These are phyloP conservation scores for Galbula dea DNA, from an alignment of 2,113 vertebrate genomes.

Conservation along the genomic window DNA sequence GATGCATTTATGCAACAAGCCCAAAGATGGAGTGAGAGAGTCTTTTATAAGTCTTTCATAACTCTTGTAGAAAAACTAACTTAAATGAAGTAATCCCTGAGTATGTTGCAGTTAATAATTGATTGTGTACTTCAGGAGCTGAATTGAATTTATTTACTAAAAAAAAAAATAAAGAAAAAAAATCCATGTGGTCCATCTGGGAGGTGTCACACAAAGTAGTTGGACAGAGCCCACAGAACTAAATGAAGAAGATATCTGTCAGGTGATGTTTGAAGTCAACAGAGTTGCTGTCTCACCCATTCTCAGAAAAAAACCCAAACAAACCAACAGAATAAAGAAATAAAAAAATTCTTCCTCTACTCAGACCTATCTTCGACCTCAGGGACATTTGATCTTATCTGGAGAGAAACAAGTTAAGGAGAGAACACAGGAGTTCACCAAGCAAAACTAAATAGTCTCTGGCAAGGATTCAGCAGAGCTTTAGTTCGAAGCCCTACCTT, in stretches of 20 bases:
- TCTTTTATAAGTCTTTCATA: constrained; percentile 35
- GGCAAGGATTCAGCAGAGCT: background rate
- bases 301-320: no score
- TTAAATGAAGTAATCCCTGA: background rate
- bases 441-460: background rate
- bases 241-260: background rate
- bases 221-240: background rate
- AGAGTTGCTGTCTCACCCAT: background rate
- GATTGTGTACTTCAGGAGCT: background rate
- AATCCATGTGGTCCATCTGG: background rate
- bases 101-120: background rate
- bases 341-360: no score
- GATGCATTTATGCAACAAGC: constrained; percentile 45
- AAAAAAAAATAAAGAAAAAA: background rate
- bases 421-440: background rate
- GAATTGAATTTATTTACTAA: background rate
- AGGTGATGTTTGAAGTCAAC: background rate
- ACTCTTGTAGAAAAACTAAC: constrained; percentile 3
- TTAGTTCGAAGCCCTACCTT: background rate
- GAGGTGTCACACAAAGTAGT: background rate
- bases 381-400: background rate
- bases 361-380: background rate
- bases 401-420: background rate
- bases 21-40: constrained; percentile 61
- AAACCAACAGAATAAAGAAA: no score